Evolutionary conservation across 2,113 vertebrate species (phyloP), one percentile per base, ranked within the genome.

Genomic region (Grallaria varia): DNA sequence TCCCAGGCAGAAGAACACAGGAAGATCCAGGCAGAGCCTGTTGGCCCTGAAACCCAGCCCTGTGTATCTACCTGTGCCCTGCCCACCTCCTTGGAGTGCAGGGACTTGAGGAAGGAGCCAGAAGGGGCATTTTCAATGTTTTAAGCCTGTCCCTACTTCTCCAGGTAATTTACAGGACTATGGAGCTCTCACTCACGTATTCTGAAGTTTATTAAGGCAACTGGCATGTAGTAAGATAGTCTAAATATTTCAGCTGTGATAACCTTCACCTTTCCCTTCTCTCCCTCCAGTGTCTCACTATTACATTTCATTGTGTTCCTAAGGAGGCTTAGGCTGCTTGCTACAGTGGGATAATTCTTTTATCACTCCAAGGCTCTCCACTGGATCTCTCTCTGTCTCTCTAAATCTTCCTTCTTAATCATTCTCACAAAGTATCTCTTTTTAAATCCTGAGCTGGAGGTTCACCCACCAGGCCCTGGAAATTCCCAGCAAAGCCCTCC

Each of bases 361-460:
- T 77, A 66, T 82, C 52, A 52, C 58, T 73, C n/a, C 58, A 72
- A 82, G 20, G 20, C 27, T 92, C 44, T 75, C 94, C 92, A 27
- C 66, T 81, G 58, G 37, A 83, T 88, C 58, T 44, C 81, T 12
- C 59, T 55, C 25, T n/a, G n/a, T 66, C 74, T 84, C 81, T 84
- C 94, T 94, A 87, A 82, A 64, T 87, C 76, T 88, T 82, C 59
- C 76, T 40, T 58, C 66, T 60, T 93, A 94, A 87, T 94, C 55
- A 50, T 88, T 88, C 31, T 87, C 23, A 73, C 42, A 19, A 6
- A 30, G 27, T 76, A 67, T 45, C 33, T 67, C 56, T 44, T 24
- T 59, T 89, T 83, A 62, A 80, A 88, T 74, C 35, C 52, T 42
- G 52, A 93, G 83, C 75, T 40, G 24, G 17, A 78, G 50, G 49